Percentiles rank a stretch among this genome's conserved stretches.
phyloP scores from a whole-genome alignment of 2,888 invertebrate genomes.

The Nemurella pictetii region DNA sequence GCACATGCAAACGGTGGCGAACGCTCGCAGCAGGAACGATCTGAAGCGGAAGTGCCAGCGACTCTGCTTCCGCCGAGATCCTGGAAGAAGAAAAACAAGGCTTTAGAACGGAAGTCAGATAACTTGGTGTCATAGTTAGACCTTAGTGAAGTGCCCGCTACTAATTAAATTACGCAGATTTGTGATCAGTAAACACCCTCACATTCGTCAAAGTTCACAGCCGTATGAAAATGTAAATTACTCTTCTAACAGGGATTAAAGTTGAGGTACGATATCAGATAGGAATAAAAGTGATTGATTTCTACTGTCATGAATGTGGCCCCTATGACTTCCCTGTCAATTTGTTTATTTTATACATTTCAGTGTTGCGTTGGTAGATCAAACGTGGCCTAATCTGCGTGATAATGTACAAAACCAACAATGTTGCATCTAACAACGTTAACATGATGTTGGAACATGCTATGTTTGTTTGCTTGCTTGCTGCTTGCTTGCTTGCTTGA shows the following conservation, averaged over 20 bases:
- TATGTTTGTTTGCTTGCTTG: not conserved
- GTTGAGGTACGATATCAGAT: too few species aligned
- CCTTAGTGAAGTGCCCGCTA: too few species aligned
- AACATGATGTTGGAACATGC: not conserved
- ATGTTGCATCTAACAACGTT: not conserved
- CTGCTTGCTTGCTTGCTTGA: slow-evolving; percentile 1
- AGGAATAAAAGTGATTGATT: too few species aligned
- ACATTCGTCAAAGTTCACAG: too few species aligned
- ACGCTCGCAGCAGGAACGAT: slow-evolving; percentile 48
- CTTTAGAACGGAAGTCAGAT: too few species aligned
- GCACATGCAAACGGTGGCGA: slow-evolving; percentile 41
- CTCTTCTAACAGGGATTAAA: too few species aligned
- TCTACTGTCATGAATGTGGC: too few species aligned
- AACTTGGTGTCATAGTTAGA: too few species aligned
- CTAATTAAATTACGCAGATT: too few species aligned
- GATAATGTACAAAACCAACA: not conserved
- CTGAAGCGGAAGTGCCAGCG: slow-evolving; percentile 53
- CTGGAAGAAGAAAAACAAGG: not conserved
- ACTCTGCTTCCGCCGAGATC: slow-evolving; percentile 33
- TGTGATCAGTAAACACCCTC: too few species aligned
- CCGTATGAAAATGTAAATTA: too few species aligned
- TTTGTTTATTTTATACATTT: not conserved
- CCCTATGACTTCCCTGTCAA: too few species aligned
- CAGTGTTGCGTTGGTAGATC: not conserved
- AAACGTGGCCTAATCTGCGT: not conserved